Evolutionary conservation across 2,888 invertebrate genomes (phyloP).

Genomic region (Drosophila anceps): DNA sequence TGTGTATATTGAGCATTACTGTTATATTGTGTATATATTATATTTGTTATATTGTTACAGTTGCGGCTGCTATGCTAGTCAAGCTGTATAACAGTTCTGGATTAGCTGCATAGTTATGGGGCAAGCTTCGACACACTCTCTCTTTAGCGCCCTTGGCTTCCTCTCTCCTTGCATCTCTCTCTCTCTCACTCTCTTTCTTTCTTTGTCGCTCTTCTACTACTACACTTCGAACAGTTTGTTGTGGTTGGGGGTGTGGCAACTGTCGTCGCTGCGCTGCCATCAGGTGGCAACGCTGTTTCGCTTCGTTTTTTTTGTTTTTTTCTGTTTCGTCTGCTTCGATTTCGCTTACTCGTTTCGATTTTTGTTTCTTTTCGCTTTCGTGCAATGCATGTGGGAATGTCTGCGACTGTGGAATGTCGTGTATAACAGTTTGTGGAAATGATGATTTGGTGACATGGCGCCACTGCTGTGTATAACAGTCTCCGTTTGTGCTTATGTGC

Average conservation of each 20-base stretch:
- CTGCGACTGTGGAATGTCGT: conserved; percentile 41
- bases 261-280: conserved; percentile 45
- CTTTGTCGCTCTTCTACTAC: conserved; percentile 18
- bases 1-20: conserved; percentile 59
- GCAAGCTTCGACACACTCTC: conserved; percentile 30
- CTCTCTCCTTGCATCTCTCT: no score
- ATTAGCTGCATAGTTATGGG: conserved; percentile 21
- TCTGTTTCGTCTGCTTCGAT: conserved; percentile 9
- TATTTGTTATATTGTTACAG: conserved; percentile 26
- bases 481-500: no score
- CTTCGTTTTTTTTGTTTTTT: conserved; percentile 10
- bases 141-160: neutral
- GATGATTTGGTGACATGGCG: no score
- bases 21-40: conserved; percentile 42
- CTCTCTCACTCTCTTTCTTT: no score
- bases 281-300: conserved; percentile 47
- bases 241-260: neutral
- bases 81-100: conserved; percentile 31
- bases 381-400: conserved; percentile 43
- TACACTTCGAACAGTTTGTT: conserved; percentile 44
- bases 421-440: conserved; percentile 34
- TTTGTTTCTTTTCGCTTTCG: conserved; percentile 4
- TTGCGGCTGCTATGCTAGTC: conserved; percentile 11
- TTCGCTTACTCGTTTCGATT: conserved; percentile 32
- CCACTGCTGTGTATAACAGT: no score